Evolutionary conservation across 2,113 vertebrate species (phyloP).

Genomic region (Cephalopterus ornatus): DNA sequence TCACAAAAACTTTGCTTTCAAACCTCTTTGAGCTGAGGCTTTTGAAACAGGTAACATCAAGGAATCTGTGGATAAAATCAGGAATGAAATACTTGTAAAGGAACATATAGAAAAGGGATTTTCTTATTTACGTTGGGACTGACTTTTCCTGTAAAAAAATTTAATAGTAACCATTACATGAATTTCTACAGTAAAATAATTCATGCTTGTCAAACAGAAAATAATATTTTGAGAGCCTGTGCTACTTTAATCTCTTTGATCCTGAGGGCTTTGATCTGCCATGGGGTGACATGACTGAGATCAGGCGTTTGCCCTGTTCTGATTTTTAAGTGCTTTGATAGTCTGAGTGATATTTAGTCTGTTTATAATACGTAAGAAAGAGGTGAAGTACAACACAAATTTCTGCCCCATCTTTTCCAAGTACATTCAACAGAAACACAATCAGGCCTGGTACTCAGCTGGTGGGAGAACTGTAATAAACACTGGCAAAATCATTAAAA

Average conservation of each 20-base stretch:
- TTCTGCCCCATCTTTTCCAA: neutral
- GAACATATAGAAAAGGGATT: neutral
- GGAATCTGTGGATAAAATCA: neutral
- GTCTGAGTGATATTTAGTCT: neutral
- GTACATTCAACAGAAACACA: neutral
- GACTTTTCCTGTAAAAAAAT: neutral
- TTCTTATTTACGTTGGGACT: neutral
- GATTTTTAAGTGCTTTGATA: neutral
- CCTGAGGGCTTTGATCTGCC: constrained; percentile 7
- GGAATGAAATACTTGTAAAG: neutral
- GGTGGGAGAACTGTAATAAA: neutral
- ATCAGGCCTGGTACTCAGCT: neutral
- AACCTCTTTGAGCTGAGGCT: neutral
- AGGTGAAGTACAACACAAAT: neutral
- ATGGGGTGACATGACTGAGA: neutral
- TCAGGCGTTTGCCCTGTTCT: neutral
- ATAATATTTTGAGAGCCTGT: neutral
- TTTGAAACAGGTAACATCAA: neutral
- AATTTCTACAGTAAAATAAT: neutral
- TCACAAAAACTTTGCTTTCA: neutral
- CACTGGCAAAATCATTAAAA: neutral
- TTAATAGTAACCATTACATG: neutral
- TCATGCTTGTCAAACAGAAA: neutral
- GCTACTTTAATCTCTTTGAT: constrained; percentile 23
- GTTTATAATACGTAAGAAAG: neutral